A percentile compares a stretch with the other conserved stretches of the same genome.
Conservation (phyloP, 2,888 invertebrate genomes). For the Latrodectus elegans region DNA sequence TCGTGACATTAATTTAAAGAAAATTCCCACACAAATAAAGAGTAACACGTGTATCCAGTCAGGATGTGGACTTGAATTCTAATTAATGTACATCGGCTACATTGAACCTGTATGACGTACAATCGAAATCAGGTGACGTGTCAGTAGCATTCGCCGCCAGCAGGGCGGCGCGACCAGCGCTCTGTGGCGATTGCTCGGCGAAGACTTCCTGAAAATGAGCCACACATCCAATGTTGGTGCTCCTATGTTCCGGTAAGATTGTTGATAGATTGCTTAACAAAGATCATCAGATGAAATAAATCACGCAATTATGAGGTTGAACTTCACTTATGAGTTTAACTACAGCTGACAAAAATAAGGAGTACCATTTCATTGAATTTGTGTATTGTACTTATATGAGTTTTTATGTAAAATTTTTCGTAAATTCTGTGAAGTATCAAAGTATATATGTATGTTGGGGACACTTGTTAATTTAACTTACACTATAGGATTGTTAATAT, state of each 20-base stretch:
- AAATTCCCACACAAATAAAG: no score
- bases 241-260: background rate
- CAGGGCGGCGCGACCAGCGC: conserved; percentile 61
- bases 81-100: background rate
- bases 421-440: background rate
- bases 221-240: background rate
- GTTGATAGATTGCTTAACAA: background rate
- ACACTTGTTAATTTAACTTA: conserved; percentile 53
- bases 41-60: no score
- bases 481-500: conserved; percentile 8
- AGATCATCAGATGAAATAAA: no score
- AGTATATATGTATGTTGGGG: conserved; percentile 16
- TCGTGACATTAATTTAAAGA: no score
- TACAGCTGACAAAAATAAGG: no score
- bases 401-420: no score
- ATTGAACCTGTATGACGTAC: conserved; percentile 4
- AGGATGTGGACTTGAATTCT: no score
- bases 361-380: no score
- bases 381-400: no score
- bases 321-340: no score
- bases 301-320: no score
- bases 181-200: conserved; percentile 53
- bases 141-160: conserved; percentile 53
- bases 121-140: conserved; percentile 64
- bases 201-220: conserved; percentile 5